Base-by-base conservation (phyloP, 1,140 invertebrate genomes). In the Caenorhabditis remanei region DNA sequence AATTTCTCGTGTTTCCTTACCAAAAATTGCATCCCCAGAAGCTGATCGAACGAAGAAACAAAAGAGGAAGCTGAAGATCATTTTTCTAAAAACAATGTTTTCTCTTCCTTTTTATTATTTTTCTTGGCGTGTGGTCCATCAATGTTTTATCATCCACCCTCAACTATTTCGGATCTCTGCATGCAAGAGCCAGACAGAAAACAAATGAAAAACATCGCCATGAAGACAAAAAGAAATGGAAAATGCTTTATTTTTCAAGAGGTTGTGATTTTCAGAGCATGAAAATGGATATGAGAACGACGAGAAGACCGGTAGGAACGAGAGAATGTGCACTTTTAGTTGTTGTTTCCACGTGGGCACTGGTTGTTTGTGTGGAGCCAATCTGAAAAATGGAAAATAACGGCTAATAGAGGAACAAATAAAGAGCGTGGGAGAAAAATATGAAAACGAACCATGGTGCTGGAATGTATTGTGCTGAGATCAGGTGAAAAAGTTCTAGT, bases 61-160 rank as follows among this genome's bases (percentile, higher is more conserved):
- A 19, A 71, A 46, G 46, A 71, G 14, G 40, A 71, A 71, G 13
- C 13, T 14, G 21, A 71, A 19, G 2, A 32, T 8, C 11, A 40
- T 65, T 65, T 32, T n/a, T 40, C 24, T 40, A 9, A 32, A 40
- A 40, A 40, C 8, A 32, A 40, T 40, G 11, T 4, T 40, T 40
- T 3, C 24, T 13, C 4, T 24, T 65, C 16, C 61, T 65, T 65
- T 40, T 65, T 14, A 40, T 65, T 41, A 0, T 65, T 9, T 40
- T 13, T 40, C 40, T n/a, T 32, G 16, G 5, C 46, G 65, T 67
- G 16, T 43, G 14, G 41, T 19, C 40, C 40, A 71, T 71, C 65
- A 71, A 71, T 71, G 40, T 71, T 71, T 71, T 71, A 71, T 71
- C 40, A 43, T 71, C 41, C 65, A 71, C 65, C 65, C 65, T 71